Evolutionary conservation across 1,140 invertebrate species (phyloP), one percentile per base, ranked within the genome.

Genomic region (Nasonia giraulti): DNA sequence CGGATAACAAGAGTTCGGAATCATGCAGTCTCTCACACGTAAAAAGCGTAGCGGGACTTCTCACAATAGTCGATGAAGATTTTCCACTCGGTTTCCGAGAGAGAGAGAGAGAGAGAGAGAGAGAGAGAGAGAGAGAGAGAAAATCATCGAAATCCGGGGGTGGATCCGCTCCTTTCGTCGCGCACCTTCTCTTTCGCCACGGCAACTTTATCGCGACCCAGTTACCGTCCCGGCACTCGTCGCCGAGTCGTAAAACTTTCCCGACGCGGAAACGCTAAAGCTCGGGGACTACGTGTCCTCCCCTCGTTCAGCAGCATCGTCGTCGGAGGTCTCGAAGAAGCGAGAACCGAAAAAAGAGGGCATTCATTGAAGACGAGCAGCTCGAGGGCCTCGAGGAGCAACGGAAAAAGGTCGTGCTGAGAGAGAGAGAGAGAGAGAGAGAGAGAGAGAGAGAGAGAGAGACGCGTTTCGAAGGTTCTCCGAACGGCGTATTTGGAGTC

Each of bases 161-260:
- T 33, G 62, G 40, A 68, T 74, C 76, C 37, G 82, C 44, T 79
- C 55, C 37, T 84, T 84, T 84, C 50, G 68, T 80, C 62, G 17
- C 62, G 27, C 69, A 71, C 77, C 74, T 55, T 33, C 79, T 81
- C 50, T 74, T 69, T 47, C 80, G 11, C 27, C 73, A 8, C 23
- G 40, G 79, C 37, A 69, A 85, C 44, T 84, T 87, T 82, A 84
- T 86, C 86, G 80, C 86, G 83, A 86, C 86, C 86, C 80, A 86
- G 82, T 84, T 86, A 84, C 83, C 17, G 44, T 50, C 55, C 2
- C 55, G 7, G 55, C 55, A 31, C 11, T 71, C 82, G 14, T 20
- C 75, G 69, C 47, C 79, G 74, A 76, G 86, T 80, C 86, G 50
- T 86, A 84, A 84, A 86, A 86, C 78, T 87, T 87, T 81, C 81